Evolutionary conservation across 1,140 invertebrate species (phyloP), one percentile per base, ranked within the genome.

Genomic region (Drosophila novamexicana): DNA sequence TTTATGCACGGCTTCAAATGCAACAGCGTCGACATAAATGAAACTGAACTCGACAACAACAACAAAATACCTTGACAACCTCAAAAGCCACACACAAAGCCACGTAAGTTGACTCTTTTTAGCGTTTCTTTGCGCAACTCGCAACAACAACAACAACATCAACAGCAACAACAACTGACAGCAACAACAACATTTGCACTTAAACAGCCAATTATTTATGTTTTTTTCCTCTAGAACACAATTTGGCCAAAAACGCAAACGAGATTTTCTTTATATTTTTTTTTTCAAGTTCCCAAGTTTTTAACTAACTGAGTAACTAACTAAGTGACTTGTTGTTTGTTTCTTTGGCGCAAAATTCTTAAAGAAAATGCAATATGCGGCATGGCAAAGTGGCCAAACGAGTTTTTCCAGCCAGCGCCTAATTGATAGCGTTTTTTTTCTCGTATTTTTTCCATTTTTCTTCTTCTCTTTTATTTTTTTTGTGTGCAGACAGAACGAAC

Each of bases 161-260:
- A 64, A 14, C 45, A 49, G 44, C 40, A 44, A 64, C 40, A 5
- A 29, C 22, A 3, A 0, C 1, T 9, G 53, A 44, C 39, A 58
- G 34, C 75, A 50, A 69, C 63, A 57, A 32, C 59, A 76, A 76
- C 14, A 57, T 56, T 61, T 82, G 73, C 82, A 85, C 71, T 81
- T 85, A 86, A 85, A 77, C 79, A 79, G 83, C 76, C 83, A 88
- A 83, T 88, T 88, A 88, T 84, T 88, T 89, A 80, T 88, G 83
- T 77, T 65, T n/a, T 42, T 65, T 62, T 64, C 49, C 8, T 16
- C 16, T 62, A 56, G 65, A 59, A 72, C 63, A 62, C 61, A 64
- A 49, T 63, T 72, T 67, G 57, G 53, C 72, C 67, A 58, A 70
- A 71, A 65, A 56, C 18, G 7, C 34, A 76, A 85, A 71, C 62